Conservation (phyloP, 2,113 vertebrate genomes). For the Hemiscyllium ocellatum region DNA sequence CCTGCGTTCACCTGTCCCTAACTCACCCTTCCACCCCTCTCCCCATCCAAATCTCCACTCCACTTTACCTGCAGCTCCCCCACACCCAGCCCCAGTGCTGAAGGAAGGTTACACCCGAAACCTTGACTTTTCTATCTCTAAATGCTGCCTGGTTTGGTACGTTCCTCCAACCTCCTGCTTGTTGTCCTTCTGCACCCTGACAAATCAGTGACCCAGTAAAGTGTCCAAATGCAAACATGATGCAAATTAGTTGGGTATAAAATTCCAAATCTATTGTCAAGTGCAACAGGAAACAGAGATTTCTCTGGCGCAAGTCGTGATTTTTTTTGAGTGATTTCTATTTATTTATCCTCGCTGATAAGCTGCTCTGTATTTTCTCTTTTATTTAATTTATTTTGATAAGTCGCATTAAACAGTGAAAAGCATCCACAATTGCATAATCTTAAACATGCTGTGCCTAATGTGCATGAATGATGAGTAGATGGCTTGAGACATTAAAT, state of each 20-base stretch:
- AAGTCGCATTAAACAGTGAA: neutral
- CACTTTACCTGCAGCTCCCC: too few species aligned
- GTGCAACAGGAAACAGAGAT: neutral
- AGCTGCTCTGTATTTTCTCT: neutral
- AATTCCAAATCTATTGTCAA: neutral
- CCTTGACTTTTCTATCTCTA: too few species aligned
- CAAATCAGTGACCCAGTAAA: too few species aligned
- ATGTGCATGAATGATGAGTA: slow-evolving; percentile 10
- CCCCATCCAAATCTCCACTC: too few species aligned
- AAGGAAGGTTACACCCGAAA: too few species aligned
- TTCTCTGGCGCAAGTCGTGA: neutral
- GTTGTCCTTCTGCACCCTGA: too few species aligned
- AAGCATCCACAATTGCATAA: neutral
- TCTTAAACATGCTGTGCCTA: slow-evolving; percentile 4
- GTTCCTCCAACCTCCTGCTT: too few species aligned
- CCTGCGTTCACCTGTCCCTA: too few species aligned
- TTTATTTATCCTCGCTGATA: neutral
- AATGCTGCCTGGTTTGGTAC: too few species aligned
- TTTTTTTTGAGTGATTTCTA: neutral
- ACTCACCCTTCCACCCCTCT: too few species aligned
- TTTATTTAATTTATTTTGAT: neutral
- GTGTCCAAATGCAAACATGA: too few species aligned
- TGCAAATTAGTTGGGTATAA: neutral
- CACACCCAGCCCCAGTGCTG: too few species aligned
- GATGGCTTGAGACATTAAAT: neutral